Percentiles rank a stretch among this genome's conserved stretches.
Conservation (phyloP, 1,140 invertebrate genomes). For the Ephestia elutella region DNA sequence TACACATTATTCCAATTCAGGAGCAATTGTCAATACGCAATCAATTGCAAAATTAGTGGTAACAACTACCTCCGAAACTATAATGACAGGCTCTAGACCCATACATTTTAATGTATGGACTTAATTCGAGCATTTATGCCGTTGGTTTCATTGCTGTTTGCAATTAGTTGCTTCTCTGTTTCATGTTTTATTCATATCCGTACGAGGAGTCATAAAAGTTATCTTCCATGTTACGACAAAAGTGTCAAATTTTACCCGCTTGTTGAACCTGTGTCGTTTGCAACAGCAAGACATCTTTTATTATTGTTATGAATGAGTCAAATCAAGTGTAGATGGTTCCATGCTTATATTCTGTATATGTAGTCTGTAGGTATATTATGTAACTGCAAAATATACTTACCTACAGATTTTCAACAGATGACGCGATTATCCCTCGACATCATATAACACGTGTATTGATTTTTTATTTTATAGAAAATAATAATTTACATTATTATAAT, state of each 20-base stretch:
- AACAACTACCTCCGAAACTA: background rate
- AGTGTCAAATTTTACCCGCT: background rate
- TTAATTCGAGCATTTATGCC: background rate
- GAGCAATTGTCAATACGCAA: background rate
- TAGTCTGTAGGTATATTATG: too few species aligned
- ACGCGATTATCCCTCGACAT: too few species aligned
- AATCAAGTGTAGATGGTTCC: too few species aligned
- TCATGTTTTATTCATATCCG: constrained; percentile 4
- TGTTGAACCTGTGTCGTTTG: background rate
- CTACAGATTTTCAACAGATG: too few species aligned
- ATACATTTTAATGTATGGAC: background rate
- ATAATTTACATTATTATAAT: too few species aligned
- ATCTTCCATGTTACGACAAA: background rate
- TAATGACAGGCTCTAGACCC: background rate
- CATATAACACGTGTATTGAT: too few species aligned
- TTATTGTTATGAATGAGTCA: too few species aligned
- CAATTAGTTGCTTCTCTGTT: background rate
- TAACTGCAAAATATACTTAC: too few species aligned
- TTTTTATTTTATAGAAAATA: too few species aligned
- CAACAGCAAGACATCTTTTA: too few species aligned
- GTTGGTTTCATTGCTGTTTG: background rate
- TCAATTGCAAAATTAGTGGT: background rate
- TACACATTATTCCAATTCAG: background rate
- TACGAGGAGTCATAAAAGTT: background rate
- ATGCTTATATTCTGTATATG: too few species aligned